Conservation (phyloP, 2,888 invertebrate species). For the Lomographa bimaculata region DNA sequence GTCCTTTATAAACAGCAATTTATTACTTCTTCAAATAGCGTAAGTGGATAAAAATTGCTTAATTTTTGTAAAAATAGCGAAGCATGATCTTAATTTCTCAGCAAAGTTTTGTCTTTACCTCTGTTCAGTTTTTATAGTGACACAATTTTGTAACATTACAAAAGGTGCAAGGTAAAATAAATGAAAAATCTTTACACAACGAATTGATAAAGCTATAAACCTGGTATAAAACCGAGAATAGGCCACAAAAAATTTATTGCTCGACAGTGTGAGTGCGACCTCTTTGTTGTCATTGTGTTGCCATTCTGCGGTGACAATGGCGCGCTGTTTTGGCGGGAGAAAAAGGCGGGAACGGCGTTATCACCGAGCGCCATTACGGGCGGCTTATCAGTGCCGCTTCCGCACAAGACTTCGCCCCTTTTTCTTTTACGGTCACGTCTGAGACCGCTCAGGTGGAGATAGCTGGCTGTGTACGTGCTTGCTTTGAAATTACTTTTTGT, state of each 20-base stretch:
- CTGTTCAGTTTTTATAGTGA: too few relatives aligned
- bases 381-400: conserved; percentile 77
- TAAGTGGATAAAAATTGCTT: too few relatives aligned
- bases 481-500: conserved; percentile 44
- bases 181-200: conserved; percentile 20
- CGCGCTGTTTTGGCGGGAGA: conserved; percentile 77
- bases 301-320: conserved; percentile 70
- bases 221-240: conserved; percentile 49
- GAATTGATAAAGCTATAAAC: conserved; percentile 46
- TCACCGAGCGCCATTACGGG: conserved; percentile 78
- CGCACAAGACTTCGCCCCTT: conserved; percentile 74
- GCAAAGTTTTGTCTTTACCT: too few relatives aligned
- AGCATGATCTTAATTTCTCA: too few relatives aligned
- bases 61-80: too few relatives aligned
- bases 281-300: conserved; percentile 63
- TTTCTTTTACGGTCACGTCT: conserved; percentile 82
- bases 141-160: too few relatives aligned
- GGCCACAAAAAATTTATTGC: conserved; percentile 64
- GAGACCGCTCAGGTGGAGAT: conserved; percentile 55
- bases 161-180: too few relatives aligned
- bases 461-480: conserved; percentile 43
- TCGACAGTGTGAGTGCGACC: conserved; percentile 55
- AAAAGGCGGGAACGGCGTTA: conserved; percentile 81
- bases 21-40: too few relatives aligned
- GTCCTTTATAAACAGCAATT: conserved; percentile 36